Percentiles rank a stretch among this genome's conserved stretches.
Conservation (phyloP, 2,113 vertebrate species). For the Macroglossus sobrinus region DNA sequence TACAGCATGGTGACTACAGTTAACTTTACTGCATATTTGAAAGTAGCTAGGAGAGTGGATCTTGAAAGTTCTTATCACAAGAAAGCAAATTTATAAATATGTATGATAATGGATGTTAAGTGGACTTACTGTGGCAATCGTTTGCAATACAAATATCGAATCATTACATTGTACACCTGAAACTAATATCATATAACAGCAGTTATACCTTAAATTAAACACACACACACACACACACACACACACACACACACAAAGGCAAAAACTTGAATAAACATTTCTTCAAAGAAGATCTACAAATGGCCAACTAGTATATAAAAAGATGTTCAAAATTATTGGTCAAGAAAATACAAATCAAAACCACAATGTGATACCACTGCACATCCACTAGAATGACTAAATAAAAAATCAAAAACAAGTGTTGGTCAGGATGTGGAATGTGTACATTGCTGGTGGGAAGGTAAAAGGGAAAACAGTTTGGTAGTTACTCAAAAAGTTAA, state of each 20-base stretch:
- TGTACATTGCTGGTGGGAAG: not conserved
- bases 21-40: not conserved
- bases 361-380: not conserved
- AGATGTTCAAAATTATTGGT: not conserved
- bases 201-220: not conserved
- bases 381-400: not conserved
- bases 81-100: not conserved
- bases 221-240: not conserved
- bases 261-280: not conserved
- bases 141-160: not conserved
- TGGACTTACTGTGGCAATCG: not conserved
- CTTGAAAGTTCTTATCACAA: not conserved
- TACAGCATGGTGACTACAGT: not conserved
- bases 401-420: not conserved
- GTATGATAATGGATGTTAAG: not conserved
- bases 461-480: not conserved
- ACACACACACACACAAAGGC: not conserved
- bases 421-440: not conserved
- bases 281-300: not conserved
- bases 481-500: not conserved
- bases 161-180: not conserved
- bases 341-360: constrained; percentile 5
- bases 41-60: not conserved
- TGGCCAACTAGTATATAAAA: not conserved
- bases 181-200: not conserved